These are phyloP conservation scores for Neoaliturus tenellus DNA, from an alignment of 2,888 invertebrate species.

Conservation along the genomic window DNA sequence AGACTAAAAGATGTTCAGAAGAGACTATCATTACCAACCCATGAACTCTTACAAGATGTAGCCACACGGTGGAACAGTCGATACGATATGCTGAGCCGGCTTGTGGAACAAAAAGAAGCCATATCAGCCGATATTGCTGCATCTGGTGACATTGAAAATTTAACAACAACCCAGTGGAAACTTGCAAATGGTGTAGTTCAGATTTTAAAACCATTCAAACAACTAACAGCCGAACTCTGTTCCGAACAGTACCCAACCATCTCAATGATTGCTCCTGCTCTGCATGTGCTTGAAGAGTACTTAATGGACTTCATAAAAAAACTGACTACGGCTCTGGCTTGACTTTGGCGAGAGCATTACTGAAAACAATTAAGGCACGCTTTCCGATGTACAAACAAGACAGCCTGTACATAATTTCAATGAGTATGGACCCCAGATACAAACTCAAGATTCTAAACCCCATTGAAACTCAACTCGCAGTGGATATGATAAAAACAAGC, in stretches of 20 bases:
- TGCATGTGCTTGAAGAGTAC: neutral
- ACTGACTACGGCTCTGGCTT: neutral
- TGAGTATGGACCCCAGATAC: neutral
- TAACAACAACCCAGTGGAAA: conserved; percentile 6
- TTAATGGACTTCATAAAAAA: neutral
- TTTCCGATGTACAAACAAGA: neutral
- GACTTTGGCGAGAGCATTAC: neutral
- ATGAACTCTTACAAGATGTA: neutral
- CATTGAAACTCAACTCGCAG: neutral
- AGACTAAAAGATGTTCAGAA: neutral
- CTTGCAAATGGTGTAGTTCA: neutral
- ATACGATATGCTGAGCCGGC: conserved; percentile 8
- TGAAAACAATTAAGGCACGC: neutral
- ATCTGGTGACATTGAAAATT: neutral
- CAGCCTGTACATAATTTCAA: neutral
- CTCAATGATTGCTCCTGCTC: neutral
- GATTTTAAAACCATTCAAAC: neutral
- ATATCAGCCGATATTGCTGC: neutral
- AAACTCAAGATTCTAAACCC: neutral
- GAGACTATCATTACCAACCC: neutral
- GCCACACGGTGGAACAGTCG: conserved; percentile 14
- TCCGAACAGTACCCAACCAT: neutral
- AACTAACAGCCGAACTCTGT: neutral
- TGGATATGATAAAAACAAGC: neutral
- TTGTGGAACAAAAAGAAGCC: conserved; percentile 1